A percentile compares a stretch with the other conserved stretches of the same genome.
phyloP scores from a whole-genome alignment of 1,140 invertebrate genomes.

The Halotydeus destructor region DNA sequence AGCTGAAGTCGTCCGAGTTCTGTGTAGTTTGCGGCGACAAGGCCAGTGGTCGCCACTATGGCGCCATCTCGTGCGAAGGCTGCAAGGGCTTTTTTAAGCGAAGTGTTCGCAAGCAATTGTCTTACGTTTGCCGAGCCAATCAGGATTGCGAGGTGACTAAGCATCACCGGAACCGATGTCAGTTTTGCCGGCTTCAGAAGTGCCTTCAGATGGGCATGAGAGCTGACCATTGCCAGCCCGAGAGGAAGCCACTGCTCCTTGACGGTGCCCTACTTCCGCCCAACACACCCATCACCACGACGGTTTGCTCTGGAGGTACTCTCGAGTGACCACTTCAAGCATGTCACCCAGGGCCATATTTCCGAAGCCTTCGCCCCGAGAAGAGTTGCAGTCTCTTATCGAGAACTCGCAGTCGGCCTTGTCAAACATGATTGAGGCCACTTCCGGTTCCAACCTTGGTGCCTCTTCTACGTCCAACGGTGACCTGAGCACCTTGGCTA shows the following conservation, averaged over 20 bases:
- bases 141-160: slow-evolving; percentile 94
- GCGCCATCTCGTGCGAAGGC: slow-evolving; percentile 32
- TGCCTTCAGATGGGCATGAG: slow-evolving; percentile 96
- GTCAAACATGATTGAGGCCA: slow-evolving; percentile 8
- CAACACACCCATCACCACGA: too few relatives aligned
- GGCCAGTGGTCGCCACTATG: slow-evolving; percentile 20
- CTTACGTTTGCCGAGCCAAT: slow-evolving; percentile 92
- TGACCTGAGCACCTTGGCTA: slow-evolving; percentile 31
- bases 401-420: background rate
- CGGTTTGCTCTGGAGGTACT: too few relatives aligned
- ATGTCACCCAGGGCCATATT: background rate
- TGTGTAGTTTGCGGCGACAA: slow-evolving; percentile 41
- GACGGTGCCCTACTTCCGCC: background rate
- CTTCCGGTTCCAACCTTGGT: slow-evolving; percentile 1
- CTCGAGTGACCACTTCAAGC: too few relatives aligned
- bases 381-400: background rate
- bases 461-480: slow-evolving; percentile 12
- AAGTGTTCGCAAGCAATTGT: slow-evolving; percentile 89
- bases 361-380: background rate
- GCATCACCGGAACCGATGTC: slow-evolving; percentile 87
- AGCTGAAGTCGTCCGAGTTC: too few relatives aligned
- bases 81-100: slow-evolving; percentile 99
- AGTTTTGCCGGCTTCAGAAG: slow-evolving; percentile 89
- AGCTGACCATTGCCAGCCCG: slow-evolving; percentile 47
- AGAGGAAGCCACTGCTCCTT: slow-evolving; percentile 44